A percentile compares a stretch with the other conserved stretches of the same genome.
These are phyloP conservation scores for Centrocercus urophasianus DNA, from an alignment of 2,113 vertebrate genomes.

Conservation along the genomic window DNA sequence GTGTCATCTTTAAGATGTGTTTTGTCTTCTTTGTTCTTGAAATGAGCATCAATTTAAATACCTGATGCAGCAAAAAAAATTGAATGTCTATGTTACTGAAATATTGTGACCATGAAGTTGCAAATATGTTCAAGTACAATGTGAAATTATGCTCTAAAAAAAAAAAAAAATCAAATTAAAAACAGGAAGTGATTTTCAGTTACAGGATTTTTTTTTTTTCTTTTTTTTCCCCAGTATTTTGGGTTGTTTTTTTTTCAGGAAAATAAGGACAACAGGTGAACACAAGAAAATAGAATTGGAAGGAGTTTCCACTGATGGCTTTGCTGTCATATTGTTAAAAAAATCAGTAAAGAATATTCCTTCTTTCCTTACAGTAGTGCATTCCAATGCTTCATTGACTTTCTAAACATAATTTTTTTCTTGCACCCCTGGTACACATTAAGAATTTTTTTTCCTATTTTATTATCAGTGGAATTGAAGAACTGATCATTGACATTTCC, in stretches of 20 bases:
- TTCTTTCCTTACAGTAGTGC: too few species aligned
- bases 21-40: background rate
- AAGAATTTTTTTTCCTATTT: background rate
- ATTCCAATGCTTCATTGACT: background rate
- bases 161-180: too few species aligned
- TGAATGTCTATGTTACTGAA: background rate
- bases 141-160: background rate
- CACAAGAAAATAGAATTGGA: background rate
- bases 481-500: background rate
- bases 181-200: background rate
- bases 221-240: too few species aligned
- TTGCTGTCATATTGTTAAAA: background rate
- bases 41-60: background rate
- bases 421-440: background rate
- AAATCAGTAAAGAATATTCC: background rate
- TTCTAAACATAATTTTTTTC: background rate
- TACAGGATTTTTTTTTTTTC: too few species aligned
- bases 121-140: background rate
- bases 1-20: background rate
- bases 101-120: background rate
- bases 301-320: background rate
- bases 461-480: background rate
- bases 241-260: too few species aligned
- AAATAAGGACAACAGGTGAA: background rate
- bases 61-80: background rate